These are phyloP conservation scores for Micromesistius poutassou DNA, from an alignment of 2,797 vertebrate species.

Conservation along the genomic window DNA sequence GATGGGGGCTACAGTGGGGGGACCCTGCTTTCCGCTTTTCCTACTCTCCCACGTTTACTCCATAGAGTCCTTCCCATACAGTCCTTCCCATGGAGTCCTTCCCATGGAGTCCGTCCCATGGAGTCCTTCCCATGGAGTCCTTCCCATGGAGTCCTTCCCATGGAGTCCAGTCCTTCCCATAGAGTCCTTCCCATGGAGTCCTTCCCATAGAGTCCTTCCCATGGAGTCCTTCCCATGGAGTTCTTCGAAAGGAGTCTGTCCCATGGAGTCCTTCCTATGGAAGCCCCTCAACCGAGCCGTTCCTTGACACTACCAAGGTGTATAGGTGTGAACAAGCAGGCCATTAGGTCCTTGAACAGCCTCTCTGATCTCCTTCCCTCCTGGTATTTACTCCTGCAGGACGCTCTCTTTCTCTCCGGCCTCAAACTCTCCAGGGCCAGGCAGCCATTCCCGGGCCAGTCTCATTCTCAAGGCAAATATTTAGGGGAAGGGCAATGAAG, in stretches of 20 bases:
- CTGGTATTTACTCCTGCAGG: conserved; percentile 33
- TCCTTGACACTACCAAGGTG: conserved; percentile 41
- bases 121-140: no score
- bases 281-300: conserved; percentile 40
- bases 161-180: no score
- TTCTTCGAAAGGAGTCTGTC: not conserved
- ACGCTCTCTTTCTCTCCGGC: conserved; percentile 34
- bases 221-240: not conserved
- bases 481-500: conserved; percentile 49
- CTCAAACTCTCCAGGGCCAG: conserved; percentile 8
- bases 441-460: conserved; percentile 40
- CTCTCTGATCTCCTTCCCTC: conserved; percentile 57
- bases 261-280: not conserved
- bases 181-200: no score
- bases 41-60: not conserved
- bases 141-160: no score
- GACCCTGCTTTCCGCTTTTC: not conserved
- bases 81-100: no score
- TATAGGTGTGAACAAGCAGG: conserved; percentile 60
- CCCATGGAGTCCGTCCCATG: no score
- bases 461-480: conserved; percentile 59
- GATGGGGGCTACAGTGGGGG: no score
- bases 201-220: no score
- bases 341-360: conserved; percentile 51
- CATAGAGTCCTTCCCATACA: not conserved